These are phyloP conservation scores for Manacus vitellinus DNA, from an alignment of 2,113 vertebrate genomes.

Conservation along the genomic window DNA sequence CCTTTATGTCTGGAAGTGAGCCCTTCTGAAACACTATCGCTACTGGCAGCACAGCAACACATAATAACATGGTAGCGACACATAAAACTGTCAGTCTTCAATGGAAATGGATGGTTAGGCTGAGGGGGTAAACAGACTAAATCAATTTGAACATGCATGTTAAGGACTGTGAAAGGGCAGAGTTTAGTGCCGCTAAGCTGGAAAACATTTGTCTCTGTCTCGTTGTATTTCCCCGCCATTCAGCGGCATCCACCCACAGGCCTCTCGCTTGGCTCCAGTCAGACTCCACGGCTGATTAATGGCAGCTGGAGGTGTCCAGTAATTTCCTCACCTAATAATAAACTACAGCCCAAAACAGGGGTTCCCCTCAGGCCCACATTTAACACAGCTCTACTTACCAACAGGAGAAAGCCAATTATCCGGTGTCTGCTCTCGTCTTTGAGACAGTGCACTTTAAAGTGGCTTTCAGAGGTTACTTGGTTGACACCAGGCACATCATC, in stretches of 20 bases:
- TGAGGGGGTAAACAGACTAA: constrained; percentile 81
- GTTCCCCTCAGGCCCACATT: constrained; percentile 64
- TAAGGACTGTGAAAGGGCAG: constrained; percentile 77
- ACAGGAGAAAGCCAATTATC: constrained; percentile 61
- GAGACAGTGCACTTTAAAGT: background rate
- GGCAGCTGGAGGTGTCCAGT: constrained; percentile 90
- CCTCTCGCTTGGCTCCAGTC: constrained; percentile 86
- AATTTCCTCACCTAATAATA: constrained; percentile 88
- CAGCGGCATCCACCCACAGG: constrained; percentile 77
- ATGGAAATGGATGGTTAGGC: constrained; percentile 82
- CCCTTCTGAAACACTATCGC: constrained; percentile 83
- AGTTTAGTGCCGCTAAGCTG: constrained; percentile 74
- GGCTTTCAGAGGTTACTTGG: background rate
- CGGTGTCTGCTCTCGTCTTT: background rate
- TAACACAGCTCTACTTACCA: constrained; percentile 32
- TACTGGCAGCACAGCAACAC: constrained; percentile 81
- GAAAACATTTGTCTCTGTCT: constrained; percentile 88
- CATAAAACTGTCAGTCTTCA: constrained; percentile 87
- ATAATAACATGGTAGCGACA: constrained; percentile 86
- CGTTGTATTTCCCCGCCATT: constrained; percentile 77
- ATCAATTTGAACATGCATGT: constrained; percentile 86
- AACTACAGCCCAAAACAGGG: constrained; percentile 72
- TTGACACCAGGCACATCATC: background rate
- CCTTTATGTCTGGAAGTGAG: constrained; percentile 81
- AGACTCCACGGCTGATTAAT: constrained; percentile 89